A percentile compares a stretch with the other conserved stretches of the same genome.
Evolutionary conservation across 2,113 vertebrate species (phyloP).

Genomic region (Channa argus): DNA sequence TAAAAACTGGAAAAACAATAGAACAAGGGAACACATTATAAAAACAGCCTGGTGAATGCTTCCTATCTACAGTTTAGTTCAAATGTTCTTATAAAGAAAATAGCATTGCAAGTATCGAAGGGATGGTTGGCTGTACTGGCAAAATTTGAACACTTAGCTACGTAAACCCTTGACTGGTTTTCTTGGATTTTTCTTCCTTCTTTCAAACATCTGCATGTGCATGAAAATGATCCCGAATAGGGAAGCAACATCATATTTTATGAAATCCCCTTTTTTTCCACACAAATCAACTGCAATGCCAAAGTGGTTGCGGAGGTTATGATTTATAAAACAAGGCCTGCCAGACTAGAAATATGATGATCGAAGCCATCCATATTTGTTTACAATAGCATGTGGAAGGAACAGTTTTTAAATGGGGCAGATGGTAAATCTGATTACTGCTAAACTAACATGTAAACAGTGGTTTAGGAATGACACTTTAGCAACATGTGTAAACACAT

Average conservation of each 20-base stretch:
- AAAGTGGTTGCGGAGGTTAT: constrained; percentile 27
- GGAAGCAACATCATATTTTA: constrained; percentile 5
- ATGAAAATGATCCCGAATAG: constrained; percentile 14
- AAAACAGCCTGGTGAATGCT: constrained; percentile 25
- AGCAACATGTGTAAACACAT: constrained; percentile 36
- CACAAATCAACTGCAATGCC: constrained; percentile 32
- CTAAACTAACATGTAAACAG: constrained; percentile 21
- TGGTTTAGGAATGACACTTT: constrained; percentile 13
- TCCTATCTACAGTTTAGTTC: constrained; percentile 22
- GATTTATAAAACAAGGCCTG: constrained; percentile 28
- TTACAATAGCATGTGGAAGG: constrained; percentile 13
- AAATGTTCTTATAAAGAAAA: constrained; percentile 41
- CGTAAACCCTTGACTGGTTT: background rate
- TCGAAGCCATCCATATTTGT: constrained; percentile 7
- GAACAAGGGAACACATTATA: background rate
- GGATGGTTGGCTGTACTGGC: background rate
- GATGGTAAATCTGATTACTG: constrained; percentile 24
- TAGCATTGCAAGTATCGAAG: constrained; percentile 3
- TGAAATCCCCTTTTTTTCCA: constrained; percentile 14
- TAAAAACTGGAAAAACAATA: background rate
- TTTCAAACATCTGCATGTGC: background rate
- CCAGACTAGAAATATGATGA: constrained; percentile 3
- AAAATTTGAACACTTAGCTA: background rate
- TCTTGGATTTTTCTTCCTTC: background rate
- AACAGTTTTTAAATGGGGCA: background rate